Conservation (phyloP, 2,797 vertebrate species). For the Telmatherina bonti region DNA sequence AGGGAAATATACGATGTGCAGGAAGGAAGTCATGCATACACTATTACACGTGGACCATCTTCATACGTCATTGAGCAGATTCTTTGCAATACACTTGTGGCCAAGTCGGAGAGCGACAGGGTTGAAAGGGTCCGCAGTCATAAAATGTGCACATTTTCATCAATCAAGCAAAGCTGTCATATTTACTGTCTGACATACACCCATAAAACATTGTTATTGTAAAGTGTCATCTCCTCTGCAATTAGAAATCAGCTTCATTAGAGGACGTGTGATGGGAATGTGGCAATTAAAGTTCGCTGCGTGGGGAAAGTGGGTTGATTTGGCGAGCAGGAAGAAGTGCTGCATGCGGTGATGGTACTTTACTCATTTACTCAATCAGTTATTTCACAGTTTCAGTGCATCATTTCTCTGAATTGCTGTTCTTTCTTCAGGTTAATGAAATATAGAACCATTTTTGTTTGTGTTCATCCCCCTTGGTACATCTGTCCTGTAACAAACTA, state of each 20-base stretch:
- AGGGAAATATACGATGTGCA: conserved; percentile 32
- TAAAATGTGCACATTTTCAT: conserved; percentile 69
- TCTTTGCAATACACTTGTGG: conserved; percentile 22
- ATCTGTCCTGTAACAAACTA: conserved; percentile 28
- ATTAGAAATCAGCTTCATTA: conserved; percentile 83
- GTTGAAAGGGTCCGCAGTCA: conserved; percentile 63
- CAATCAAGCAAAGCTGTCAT: conserved; percentile 75
- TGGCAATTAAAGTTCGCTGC: conserved; percentile 68
- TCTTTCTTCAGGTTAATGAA: conserved; percentile 39
- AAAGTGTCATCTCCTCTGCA: conserved; percentile 75
- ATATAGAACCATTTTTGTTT: conserved; percentile 16
- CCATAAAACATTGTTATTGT: conserved; percentile 82
- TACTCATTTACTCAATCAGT: conserved; percentile 53
- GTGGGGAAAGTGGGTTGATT: conserved; percentile 30
- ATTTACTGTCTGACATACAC: conserved; percentile 74
- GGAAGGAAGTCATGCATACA: conserved; percentile 61
- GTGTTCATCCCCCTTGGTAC: background rate
- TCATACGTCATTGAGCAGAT: conserved; percentile 41
- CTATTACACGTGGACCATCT: conserved; percentile 35
- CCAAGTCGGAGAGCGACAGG: conserved; percentile 37
- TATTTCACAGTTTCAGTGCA: conserved; percentile 43
- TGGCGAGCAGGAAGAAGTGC: conserved; percentile 23
- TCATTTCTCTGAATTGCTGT: conserved; percentile 44
- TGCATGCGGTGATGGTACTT: conserved; percentile 26
- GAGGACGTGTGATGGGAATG: conserved; percentile 73